Evolutionary conservation across 2,797 vertebrate genomes (phyloP).

Genomic region (Onychomys leucogaster): DNA sequence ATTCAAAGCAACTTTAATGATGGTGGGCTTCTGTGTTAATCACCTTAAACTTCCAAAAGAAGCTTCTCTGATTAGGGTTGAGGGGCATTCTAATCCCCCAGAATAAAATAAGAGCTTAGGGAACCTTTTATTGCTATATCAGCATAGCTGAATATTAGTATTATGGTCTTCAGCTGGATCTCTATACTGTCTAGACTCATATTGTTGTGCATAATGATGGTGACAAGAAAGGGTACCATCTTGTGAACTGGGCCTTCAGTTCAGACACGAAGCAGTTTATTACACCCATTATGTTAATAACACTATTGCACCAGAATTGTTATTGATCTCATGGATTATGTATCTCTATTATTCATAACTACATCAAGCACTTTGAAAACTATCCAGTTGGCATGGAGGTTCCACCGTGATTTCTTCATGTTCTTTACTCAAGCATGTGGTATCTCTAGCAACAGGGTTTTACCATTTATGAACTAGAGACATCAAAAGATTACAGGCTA

Average conservation of each 20-base stretch:
- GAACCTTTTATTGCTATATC: neutral
- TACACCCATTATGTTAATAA: neutral
- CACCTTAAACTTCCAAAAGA: neutral
- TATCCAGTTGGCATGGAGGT: neutral
- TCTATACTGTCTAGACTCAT: neutral
- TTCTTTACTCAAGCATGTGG: neutral
- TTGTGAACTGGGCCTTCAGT: neutral
- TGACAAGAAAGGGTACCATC: neutral
- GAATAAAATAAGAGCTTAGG: neutral
- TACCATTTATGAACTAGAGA: neutral
- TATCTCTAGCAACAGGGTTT: neutral
- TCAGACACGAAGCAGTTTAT: neutral
- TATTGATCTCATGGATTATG: neutral
- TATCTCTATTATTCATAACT: neutral
- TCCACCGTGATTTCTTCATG: neutral
- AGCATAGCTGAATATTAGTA: neutral
- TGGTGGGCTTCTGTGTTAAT: neutral
- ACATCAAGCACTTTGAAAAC: neutral
- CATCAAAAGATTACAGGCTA: neutral
- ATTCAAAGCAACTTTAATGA: neutral
- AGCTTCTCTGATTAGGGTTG: neutral
- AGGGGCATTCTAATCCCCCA: neutral
- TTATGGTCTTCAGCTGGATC: neutral
- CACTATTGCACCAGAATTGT: neutral
- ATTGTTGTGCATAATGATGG: neutral